Conservation (phyloP, 2,888 invertebrate genomes). For the Rhagophthalmus giganteus region DNA sequence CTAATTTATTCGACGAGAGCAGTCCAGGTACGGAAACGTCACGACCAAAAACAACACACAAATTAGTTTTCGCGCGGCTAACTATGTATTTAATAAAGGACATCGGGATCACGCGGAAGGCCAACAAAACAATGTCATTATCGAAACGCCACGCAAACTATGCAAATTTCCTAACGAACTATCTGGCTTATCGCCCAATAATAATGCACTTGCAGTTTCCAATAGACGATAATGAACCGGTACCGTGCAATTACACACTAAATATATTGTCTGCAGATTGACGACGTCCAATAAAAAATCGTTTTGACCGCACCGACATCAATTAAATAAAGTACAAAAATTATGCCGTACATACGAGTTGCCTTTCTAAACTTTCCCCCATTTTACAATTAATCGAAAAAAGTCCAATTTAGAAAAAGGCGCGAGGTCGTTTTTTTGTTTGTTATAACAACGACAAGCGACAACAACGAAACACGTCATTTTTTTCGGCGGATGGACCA, state of each 20-base stretch:
- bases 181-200: slow-evolving; percentile 31
- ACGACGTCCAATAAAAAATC: slow-evolving; percentile 1
- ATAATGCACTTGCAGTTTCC: slow-evolving; percentile 31
- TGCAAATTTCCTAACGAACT: slow-evolving; percentile 37
- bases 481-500: no score
- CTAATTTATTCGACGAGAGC: no score
- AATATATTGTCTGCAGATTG: slow-evolving; percentile 22
- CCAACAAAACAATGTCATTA: slow-evolving; percentile 16
- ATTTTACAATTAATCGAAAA: no score
- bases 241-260: slow-evolving; percentile 14
- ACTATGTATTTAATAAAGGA: slow-evolving; percentile 11
- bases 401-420: no score
- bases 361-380: no score
- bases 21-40: neutral
- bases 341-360: no score
- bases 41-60: slow-evolving; percentile 15
- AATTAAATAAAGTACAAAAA: no score
- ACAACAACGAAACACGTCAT: no score
- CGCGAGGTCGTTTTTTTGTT: neutral
- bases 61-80: slow-evolving; percentile 1
- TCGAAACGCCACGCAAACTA: slow-evolving; percentile 30
- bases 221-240: slow-evolving; percentile 23
- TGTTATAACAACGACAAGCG: no score
- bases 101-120: neutral
- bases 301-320: slow-evolving; percentile 9